Evolutionary conservation across 2,797 vertebrate species (phyloP), one percentile per base, ranked within the genome.

Genomic region (Megaceryle alcyon): DNA sequence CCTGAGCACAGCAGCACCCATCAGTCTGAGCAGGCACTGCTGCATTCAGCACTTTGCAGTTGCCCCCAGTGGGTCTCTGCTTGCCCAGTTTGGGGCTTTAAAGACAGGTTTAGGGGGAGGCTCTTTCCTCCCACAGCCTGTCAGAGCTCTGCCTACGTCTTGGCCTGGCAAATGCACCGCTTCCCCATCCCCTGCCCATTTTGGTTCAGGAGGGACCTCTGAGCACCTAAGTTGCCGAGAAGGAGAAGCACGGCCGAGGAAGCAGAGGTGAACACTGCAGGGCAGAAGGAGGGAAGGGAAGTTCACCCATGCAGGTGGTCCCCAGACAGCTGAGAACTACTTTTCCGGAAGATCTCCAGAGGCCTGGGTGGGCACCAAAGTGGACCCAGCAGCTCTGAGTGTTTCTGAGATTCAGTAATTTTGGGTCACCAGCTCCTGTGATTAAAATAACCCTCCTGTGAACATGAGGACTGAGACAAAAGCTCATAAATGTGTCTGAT

Each of bases 221-320:
- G 0, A 51, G 28, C 25, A 13, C 29, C 1, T 7, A 1, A 0
- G 1, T 5, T 60, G 35, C 35, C 5, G 1, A 51, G 65, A 43
- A 82, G 23, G 31, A 28, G 3, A 15, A 22, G 35, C 18, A 25
- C 0, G 4, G 46, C 8, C 15, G 0, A 33, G 49, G 29, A 8
- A 68, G 51, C 35, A 63, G 71, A 46, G 43, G 51, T 37, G 46
- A 84, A 31, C 54, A 25, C 22, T 2, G 3, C 7, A 16, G 63
- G 35, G 71, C 37, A 82, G 78, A 25, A 83, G 84, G 31, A 65
- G 1, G 2, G 26, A 92, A 88, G 28, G 21, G 48, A 68, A 46
- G 80, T 79, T 72, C 0, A 0, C 18, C 33, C 11, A 2, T 41
- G 26, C 1, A 0, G 7, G 31, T 1, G 0, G 6, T 19, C 9